Percentiles rank a stretch among this genome's conserved stretches.
phyloP scores from a whole-genome alignment of 1,140 invertebrate species.

The Neotoxoptera formosana region DNA sequence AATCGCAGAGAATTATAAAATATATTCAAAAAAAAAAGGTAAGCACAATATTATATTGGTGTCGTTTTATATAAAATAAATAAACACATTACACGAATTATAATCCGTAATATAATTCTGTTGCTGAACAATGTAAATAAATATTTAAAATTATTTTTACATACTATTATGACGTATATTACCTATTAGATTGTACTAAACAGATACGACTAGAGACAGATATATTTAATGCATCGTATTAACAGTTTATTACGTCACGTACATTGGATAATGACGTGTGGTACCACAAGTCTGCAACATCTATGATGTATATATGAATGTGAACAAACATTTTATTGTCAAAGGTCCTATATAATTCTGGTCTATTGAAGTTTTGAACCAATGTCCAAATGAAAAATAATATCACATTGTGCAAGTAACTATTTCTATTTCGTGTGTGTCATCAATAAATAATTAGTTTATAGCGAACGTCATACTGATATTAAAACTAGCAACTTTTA shows the following conservation, averaged over 20 bases:
- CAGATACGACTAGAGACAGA: background rate
- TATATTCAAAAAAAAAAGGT: too few relatives aligned
- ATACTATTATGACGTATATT: too few relatives aligned
- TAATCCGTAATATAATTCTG: too few relatives aligned
- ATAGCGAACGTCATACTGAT: background rate
- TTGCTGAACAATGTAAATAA: too few relatives aligned
- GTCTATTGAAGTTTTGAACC: background rate
- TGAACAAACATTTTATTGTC: background rate
- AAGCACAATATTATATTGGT: too few relatives aligned
- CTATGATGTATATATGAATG: background rate
- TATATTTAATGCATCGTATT: background rate
- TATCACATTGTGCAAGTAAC: background rate
- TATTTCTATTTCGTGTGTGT: too few relatives aligned
- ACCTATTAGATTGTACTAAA: too few relatives aligned
- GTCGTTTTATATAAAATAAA: too few relatives aligned
- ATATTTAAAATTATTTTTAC: too few relatives aligned
- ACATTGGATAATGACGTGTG: background rate
- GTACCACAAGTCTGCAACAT: background rate
- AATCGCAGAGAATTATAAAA: too few relatives aligned
- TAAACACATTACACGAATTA: too few relatives aligned
- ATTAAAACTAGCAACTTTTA: background rate
- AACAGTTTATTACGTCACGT: slow-evolving; percentile 16
- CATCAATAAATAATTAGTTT: background rate
- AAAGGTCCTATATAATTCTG: background rate
- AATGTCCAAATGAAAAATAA: background rate